phyloP scores from a whole-genome alignment of 2,797 vertebrate genomes.

The Danio jaintianensis region DNA sequence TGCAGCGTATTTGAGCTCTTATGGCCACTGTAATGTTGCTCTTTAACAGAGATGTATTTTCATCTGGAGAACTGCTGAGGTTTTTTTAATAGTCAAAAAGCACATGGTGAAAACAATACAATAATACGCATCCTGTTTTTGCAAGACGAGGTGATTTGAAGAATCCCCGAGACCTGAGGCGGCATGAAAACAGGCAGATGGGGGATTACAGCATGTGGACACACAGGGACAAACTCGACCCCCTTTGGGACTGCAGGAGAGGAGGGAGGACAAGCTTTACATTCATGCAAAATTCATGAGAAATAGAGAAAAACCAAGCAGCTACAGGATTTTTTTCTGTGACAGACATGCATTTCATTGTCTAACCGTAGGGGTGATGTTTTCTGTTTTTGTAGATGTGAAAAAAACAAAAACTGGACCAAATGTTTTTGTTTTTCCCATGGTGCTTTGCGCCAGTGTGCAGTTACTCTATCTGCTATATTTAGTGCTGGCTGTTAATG shows the following conservation, averaged over 20 bases:
- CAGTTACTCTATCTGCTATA: slow-evolving; percentile 59
- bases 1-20: too few relatives aligned
- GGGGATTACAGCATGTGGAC: slow-evolving; percentile 62
- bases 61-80: too few relatives aligned
- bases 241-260: slow-evolving; percentile 42
- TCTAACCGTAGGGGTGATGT: neutral
- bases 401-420: slow-evolving; percentile 47
- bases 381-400: neutral
- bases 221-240: slow-evolving; percentile 53
- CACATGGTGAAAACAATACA: neutral
- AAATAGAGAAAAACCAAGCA: slow-evolving; percentile 21
- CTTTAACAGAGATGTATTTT: too few relatives aligned
- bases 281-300: slow-evolving; percentile 62
- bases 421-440: slow-evolving; percentile 51
- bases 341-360: slow-evolving; percentile 17
- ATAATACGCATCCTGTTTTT: neutral
- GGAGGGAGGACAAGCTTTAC: slow-evolving; percentile 25
- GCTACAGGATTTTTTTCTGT: slow-evolving; percentile 14
- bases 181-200: slow-evolving; percentile 61
- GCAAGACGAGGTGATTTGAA: slow-evolving; percentile 55
- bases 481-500: slow-evolving; percentile 58
- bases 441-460: slow-evolving; percentile 42
- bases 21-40: too few relatives aligned
- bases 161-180: slow-evolving; percentile 56
- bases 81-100: neutral